phyloP scores from a whole-genome alignment of 2,797 vertebrate species.

The Podargus strigoides region DNA sequence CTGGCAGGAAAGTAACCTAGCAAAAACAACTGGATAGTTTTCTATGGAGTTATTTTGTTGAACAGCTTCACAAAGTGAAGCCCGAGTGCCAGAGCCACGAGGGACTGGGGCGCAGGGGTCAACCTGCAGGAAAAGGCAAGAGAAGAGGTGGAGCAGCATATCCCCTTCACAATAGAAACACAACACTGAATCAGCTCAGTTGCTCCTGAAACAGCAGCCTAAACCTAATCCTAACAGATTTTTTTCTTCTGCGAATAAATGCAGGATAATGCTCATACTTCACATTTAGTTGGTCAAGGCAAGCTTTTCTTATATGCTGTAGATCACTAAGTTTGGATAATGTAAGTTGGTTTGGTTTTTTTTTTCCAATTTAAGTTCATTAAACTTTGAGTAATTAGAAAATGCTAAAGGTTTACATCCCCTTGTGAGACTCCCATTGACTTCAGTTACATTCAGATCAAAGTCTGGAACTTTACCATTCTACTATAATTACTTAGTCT shows the following conservation, averaged over 20 bases:
- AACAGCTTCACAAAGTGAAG: rapidly evolving
- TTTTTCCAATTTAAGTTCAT: background rate
- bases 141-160: background rate
- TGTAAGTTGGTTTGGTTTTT: background rate
- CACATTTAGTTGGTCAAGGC: background rate
- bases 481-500: background rate
- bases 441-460: background rate
- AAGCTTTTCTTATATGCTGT: background rate
- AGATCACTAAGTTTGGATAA: background rate
- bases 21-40: background rate
- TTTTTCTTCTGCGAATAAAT: background rate
- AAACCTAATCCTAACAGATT: background rate
- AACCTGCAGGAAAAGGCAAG: background rate
- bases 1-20: background rate
- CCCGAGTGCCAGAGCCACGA: background rate
- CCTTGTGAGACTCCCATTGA: background rate
- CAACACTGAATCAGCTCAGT: background rate
- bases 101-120: background rate
- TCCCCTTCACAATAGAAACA: background rate
- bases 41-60: background rate
- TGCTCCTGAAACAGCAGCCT: background rate
- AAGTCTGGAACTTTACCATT: background rate
- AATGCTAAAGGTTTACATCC: background rate
- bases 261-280: background rate
- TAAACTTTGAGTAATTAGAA: too few species aligned